phyloP scores from a whole-genome alignment of 2,888 invertebrate genomes.

The Meiosimyza platycephala region DNA sequence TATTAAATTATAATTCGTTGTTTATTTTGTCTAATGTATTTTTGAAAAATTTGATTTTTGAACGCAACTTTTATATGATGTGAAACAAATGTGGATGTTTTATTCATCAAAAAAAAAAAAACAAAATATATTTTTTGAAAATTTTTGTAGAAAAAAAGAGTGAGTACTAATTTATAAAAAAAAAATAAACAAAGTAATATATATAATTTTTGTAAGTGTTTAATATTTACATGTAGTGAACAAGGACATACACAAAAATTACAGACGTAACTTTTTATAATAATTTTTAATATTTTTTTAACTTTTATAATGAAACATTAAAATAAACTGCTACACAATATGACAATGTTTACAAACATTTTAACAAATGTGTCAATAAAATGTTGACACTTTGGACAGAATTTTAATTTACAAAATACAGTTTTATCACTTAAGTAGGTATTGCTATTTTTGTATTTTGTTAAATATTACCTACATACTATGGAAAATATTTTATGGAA shows the following conservation, averaged over 20 bases:
- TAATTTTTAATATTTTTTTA: too few relatives aligned
- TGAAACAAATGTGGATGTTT: conserved; percentile 41
- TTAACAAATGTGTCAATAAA: too few relatives aligned
- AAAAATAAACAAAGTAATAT: neutral
- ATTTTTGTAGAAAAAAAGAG: conserved; percentile 66
- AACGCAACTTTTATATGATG: conserved; percentile 25
- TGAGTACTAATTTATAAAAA: conserved; percentile 59
- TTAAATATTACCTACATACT: neutral
- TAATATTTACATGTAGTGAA: conserved; percentile 10
- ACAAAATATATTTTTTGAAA: conserved; percentile 41
- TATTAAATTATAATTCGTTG: too few relatives aligned
- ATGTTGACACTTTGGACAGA: too few relatives aligned
- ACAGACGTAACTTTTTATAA: neutral
- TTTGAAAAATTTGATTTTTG: conserved; percentile 33
- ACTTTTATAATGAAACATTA: too few relatives aligned
- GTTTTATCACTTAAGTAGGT: too few relatives aligned
- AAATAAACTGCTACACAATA: too few relatives aligned
- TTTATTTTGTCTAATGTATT: conserved; percentile 14
- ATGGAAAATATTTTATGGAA: neutral
- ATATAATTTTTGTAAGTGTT: neutral
- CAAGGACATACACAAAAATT: neutral
- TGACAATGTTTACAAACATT: too few relatives aligned
- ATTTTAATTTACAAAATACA: too few relatives aligned
- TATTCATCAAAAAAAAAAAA: conserved; percentile 33
- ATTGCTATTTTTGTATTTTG: conserved; percentile 14